phyloP scores from a whole-genome alignment of 2,888 invertebrate species.

The Nycteola revayana region DNA sequence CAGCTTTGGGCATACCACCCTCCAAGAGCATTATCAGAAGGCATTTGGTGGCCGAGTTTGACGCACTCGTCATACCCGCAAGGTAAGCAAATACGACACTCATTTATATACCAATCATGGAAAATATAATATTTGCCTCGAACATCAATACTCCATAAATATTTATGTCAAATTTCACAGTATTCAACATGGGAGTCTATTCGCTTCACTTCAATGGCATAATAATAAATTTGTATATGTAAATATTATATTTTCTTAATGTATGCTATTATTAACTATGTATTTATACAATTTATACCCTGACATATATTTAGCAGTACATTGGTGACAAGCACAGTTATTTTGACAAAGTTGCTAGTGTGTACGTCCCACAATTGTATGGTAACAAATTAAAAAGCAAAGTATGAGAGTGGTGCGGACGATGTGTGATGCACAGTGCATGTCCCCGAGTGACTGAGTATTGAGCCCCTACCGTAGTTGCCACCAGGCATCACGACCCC shows the following conservation, averaged over 20 bases:
- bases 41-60: slow-evolving; percentile 95
- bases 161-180: slow-evolving; percentile 13
- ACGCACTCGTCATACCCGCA: slow-evolving; percentile 94
- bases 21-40: slow-evolving; percentile 96
- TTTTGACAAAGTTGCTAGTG: slow-evolving; percentile 17
- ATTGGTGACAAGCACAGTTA: slow-evolving; percentile 28
- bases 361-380: slow-evolving; percentile 22
- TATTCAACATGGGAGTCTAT: slow-evolving; percentile 23
- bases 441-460: slow-evolving; percentile 36
- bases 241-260: slow-evolving; percentile 44
- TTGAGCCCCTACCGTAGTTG: slow-evolving; percentile 41
- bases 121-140: slow-evolving; percentile 51
- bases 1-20: slow-evolving; percentile 94
- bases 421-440: slow-evolving; percentile 47
- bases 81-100: slow-evolving; percentile 82
- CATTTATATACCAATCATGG: slow-evolving; percentile 15
- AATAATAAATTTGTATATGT: slow-evolving; percentile 17
- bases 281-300: slow-evolving; percentile 17
- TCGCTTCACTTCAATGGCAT: slow-evolving; percentile 10
- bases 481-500: slow-evolving; percentile 33
- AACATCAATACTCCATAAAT: slow-evolving; percentile 16
- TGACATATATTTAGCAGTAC: slow-evolving; percentile 17
- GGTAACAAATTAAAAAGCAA: slow-evolving; percentile 15
- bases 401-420: slow-evolving; percentile 21
- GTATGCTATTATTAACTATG: slow-evolving; percentile 17